Conservation (phyloP, 2,888 invertebrate species). For the Hedychridium roseum region DNA sequence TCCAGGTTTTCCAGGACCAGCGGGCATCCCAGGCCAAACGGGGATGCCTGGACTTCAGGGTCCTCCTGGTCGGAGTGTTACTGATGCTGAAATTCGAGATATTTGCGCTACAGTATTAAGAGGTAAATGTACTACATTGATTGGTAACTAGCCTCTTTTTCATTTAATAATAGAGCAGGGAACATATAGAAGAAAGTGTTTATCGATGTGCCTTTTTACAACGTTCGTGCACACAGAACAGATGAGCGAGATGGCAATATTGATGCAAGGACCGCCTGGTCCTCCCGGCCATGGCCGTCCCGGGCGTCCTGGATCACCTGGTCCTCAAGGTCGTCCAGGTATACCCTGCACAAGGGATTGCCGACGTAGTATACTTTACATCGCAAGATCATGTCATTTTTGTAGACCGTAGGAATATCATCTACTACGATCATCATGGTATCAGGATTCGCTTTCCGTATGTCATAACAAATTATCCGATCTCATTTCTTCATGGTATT, state of each 20-base stretch:
- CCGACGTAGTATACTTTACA: conserved; percentile 9
- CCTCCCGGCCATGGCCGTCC: conserved; percentile 72
- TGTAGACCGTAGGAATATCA: too few species aligned
- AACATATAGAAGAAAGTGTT: conserved; percentile 3
- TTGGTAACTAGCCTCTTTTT: too few species aligned
- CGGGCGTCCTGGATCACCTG: conserved; percentile 76
- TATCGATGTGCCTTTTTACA: conserved; percentile 19
- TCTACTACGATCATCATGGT: too few species aligned
- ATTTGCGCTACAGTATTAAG: conserved; percentile 82
- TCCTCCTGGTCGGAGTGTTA: conserved; percentile 69
- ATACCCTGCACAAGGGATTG: conserved; percentile 21
- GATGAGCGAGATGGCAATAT: conserved; percentile 74
- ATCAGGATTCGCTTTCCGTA: too few species aligned
- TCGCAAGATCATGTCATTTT: too few species aligned
- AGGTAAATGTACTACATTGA: conserved; percentile 72
- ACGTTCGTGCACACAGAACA: conserved; percentile 69
- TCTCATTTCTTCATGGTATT: too few species aligned
- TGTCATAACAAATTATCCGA: too few species aligned
- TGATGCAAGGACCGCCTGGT: conserved; percentile 73
- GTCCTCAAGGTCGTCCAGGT: conserved; percentile 69
- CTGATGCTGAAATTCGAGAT: conserved; percentile 79
- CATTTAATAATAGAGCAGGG: conserved; percentile 6
- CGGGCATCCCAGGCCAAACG: conserved; percentile 69
- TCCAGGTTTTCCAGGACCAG: conserved; percentile 68
- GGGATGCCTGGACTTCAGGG: conserved; percentile 72